These are phyloP conservation scores for Magallana nippona DNA, from an alignment of 2,888 invertebrate species.

Conservation along the genomic window DNA sequence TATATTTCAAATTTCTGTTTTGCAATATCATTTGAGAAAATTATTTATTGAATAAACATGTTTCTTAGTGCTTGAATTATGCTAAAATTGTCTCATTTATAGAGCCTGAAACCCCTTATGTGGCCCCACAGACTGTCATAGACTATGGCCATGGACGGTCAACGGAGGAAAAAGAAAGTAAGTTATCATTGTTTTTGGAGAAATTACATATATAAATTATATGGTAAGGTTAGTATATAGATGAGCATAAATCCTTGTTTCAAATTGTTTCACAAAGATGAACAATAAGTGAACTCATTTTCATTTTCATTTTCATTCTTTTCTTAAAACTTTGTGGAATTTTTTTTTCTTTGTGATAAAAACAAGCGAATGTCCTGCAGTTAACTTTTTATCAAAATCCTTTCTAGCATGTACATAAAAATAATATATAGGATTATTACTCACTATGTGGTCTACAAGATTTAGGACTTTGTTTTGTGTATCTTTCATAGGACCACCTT, in stretches of 20 bases:
- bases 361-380: not conserved
- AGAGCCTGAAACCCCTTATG: conserved; percentile 54
- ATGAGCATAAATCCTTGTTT: no score
- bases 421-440: no score
- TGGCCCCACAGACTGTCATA: conserved; percentile 67
- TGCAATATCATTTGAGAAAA: not conserved
- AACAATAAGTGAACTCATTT: no score
- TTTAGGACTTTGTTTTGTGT: not conserved
- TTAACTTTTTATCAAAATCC: not conserved
- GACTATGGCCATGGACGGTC: conserved; percentile 69
- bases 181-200: no score
- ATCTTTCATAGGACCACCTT: conserved; percentile 32
- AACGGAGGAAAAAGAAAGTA: conserved; percentile 40
- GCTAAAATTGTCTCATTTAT: conserved; percentile 7
- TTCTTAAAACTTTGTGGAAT: no score
- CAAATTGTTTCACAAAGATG: no score
- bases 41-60: not conserved
- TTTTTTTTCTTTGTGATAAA: not conserved
- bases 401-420: not conserved
- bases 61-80: not conserved
- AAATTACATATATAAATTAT: no score
- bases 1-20: no score
- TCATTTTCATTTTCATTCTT: no score
- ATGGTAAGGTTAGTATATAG: no score
- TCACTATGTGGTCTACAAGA: no score